A percentile compares a stretch with the other conserved stretches of the same genome.
phyloP scores from a whole-genome alignment of 2,797 vertebrate species.

The Peromyscus melanophrys region DNA sequence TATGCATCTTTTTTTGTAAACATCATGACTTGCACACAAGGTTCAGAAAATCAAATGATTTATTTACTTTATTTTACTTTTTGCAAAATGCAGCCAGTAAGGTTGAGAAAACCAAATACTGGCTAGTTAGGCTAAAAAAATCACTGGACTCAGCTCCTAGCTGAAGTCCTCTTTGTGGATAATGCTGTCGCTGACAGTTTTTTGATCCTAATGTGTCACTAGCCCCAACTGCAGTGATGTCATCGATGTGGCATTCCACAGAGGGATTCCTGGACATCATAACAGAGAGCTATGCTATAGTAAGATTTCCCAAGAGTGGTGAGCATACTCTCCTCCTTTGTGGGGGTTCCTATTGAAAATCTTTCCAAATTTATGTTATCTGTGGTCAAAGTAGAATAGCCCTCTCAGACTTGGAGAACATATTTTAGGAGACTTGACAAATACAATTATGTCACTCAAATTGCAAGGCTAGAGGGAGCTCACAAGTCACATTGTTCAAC shows the following conservation, averaged over 20 bases:
- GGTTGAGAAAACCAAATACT: neutral
- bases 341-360: constrained; percentile 2
- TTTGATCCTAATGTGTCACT: neutral
- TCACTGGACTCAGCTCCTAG: constrained; percentile 42
- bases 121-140: constrained; percentile 9
- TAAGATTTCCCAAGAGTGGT: neutral
- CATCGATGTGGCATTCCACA: constrained; percentile 6
- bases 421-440: constrained; percentile 31
- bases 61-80: neutral
- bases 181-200: constrained; percentile 6
- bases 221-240: neutral
- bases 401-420: constrained; percentile 29
- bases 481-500: constrained; percentile 19
- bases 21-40: neutral
- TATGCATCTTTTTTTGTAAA: constrained; percentile 55
- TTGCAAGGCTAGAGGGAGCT: constrained; percentile 55
- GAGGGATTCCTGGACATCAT: neutral
- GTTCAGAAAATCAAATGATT: constrained; percentile 63
- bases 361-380: constrained; percentile 1
- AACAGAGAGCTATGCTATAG: neutral
- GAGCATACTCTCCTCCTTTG: neutral
- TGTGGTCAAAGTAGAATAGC: constrained; percentile 51
- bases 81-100: constrained; percentile 58
- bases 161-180: constrained; percentile 39
- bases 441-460: constrained; percentile 51